These are phyloP conservation scores for Cyprinella venusta DNA, from an alignment of 2,797 vertebrate genomes.

Conservation along the genomic window DNA sequence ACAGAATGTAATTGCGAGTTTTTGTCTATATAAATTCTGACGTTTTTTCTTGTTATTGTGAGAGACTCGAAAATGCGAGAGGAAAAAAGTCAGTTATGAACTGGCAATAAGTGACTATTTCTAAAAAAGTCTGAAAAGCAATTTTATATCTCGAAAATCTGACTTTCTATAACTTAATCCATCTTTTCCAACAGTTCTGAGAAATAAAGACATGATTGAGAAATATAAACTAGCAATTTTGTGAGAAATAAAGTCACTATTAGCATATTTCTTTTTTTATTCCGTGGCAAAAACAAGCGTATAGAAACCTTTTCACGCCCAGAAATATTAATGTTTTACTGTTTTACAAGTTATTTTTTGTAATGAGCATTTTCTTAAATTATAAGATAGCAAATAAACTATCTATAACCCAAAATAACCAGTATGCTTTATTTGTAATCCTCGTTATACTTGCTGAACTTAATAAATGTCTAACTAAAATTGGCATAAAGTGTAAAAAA, in stretches of 20 bases:
- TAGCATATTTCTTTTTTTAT: not conserved
- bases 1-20: not conserved
- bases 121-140: not conserved
- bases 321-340: conserved; percentile 14
- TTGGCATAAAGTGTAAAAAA: too few species aligned
- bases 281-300: not conserved
- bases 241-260: too few species aligned
- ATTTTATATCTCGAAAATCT: not conserved
- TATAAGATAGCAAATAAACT: conserved; percentile 23
- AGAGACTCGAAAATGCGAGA: not conserved
- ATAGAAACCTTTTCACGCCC: not conserved
- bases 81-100: not conserved
- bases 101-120: not conserved
- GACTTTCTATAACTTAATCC: not conserved
- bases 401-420: not conserved
- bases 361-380: not conserved
- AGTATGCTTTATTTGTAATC: not conserved
- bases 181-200: too few species aligned
- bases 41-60: not conserved
- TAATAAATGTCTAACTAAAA: not conserved
- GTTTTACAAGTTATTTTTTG: not conserved
- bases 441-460: not conserved
- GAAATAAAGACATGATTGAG: too few species aligned
- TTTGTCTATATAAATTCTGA: not conserved
- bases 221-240: too few species aligned